These are phyloP conservation scores for Agrilus planipennis DNA, from an alignment of 1,140 invertebrate species.

Conservation along the genomic window DNA sequence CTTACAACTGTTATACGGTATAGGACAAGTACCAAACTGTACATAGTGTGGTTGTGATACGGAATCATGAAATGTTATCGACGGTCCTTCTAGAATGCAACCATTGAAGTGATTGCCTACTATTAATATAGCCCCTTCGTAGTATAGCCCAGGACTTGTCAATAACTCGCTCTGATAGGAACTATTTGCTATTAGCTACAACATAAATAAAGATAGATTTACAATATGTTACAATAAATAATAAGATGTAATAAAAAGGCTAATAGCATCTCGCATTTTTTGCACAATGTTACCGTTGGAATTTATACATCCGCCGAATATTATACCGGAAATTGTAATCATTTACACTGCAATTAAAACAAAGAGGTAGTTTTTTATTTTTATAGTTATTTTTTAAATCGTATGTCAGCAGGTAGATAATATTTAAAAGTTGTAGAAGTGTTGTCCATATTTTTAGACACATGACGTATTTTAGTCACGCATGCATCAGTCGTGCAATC, in stretches of 20 bases:
- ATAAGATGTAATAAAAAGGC: constrained; percentile 5
- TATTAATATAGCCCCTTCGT: constrained; percentile 44
- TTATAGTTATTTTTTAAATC: no score
- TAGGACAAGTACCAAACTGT: constrained; percentile 59
- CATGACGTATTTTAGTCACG: no score
- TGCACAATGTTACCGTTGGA: no score
- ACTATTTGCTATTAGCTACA: constrained; percentile 62
- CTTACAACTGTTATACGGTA: constrained; percentile 57
- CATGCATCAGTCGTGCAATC: no score
- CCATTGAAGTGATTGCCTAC: constrained; percentile 71
- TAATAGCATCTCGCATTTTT: neutral
- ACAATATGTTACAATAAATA: constrained; percentile 17
- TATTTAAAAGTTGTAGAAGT: no score
- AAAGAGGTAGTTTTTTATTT: neutral
- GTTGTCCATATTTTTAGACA: no score
- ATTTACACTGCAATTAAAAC: neutral
- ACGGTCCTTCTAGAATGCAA: constrained; percentile 72
- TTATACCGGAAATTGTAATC: neutral
- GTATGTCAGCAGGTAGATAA: no score
- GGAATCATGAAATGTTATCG: constrained; percentile 60
- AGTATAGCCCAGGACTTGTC: constrained; percentile 50
- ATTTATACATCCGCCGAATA: no score
- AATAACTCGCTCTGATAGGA: constrained; percentile 64
- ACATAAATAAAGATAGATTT: constrained; percentile 19
- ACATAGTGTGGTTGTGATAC: constrained; percentile 51